phyloP scores from a whole-genome alignment of 2,888 invertebrate species.

The Girardia tigrina region DNA sequence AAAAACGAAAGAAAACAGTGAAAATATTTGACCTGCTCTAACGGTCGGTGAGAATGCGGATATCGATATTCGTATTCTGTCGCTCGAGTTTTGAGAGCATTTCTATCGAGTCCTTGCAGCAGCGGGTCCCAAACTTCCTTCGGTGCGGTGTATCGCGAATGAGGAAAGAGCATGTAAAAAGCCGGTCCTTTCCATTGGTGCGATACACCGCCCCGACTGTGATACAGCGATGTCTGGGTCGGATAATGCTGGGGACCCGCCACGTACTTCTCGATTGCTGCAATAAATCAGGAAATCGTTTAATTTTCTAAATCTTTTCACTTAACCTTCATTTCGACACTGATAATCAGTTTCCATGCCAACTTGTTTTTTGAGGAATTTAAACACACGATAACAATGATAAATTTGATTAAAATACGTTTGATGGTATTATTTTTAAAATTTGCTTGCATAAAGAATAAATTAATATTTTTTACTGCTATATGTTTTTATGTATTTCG shows the following conservation, averaged over 20 bases:
- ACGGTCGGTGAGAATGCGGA: conserved; percentile 37
- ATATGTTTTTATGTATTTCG: too few relatives aligned
- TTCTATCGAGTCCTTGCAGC: conserved; percentile 29
- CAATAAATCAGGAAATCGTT: neutral
- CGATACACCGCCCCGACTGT: conserved; percentile 34
- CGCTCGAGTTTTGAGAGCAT: conserved; percentile 38
- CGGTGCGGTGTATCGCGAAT: conserved; percentile 29
- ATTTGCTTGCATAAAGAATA: too few relatives aligned
- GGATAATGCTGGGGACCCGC: conserved; percentile 32
- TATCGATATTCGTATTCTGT: conserved; percentile 41
- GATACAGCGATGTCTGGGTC: conserved; percentile 30
- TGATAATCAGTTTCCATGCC: neutral
- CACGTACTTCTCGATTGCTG: conserved; percentile 31
- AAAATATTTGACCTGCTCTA: neutral
- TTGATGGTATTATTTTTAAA: neutral
- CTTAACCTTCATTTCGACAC: conserved; percentile 19
- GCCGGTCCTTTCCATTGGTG: conserved; percentile 37
- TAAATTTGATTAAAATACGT: neutral
- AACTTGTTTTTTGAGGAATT: neutral
- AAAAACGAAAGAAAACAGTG: neutral
- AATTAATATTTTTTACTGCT: too few relatives aligned
- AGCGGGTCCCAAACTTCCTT: conserved; percentile 33
- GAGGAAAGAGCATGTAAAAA: conserved; percentile 28
- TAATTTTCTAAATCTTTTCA: neutral
- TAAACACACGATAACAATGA: neutral